Percentiles rank a stretch among this genome's conserved stretches.
These are phyloP conservation scores for Ditula angustiorana DNA, from an alignment of 2,888 invertebrate genomes.

Conservation along the genomic window DNA sequence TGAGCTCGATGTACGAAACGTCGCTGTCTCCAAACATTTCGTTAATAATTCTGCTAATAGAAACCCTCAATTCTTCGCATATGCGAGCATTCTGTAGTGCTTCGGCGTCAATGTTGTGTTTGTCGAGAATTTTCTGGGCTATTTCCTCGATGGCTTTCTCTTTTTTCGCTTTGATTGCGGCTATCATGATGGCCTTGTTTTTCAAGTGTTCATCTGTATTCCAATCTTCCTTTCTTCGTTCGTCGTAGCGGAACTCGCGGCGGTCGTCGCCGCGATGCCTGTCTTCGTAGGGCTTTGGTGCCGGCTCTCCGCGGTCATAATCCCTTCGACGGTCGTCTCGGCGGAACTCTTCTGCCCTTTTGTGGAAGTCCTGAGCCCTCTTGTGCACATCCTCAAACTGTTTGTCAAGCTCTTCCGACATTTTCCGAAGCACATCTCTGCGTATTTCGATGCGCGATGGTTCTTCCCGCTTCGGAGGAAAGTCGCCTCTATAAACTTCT, in stretches of 20 bases:
- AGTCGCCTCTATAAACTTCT: constrained; percentile 43
- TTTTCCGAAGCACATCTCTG: constrained; percentile 32
- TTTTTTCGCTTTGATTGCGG: constrained; percentile 56
- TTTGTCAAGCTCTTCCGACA: constrained; percentile 56
- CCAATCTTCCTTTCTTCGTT: constrained; percentile 38
- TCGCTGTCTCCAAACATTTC: constrained; percentile 69
- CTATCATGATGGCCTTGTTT: constrained; percentile 12
- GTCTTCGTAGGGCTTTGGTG: constrained; percentile 14
- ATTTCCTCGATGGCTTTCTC: constrained; percentile 69
- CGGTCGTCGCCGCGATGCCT: constrained; percentile 34
- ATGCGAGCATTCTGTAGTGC: constrained; percentile 56
- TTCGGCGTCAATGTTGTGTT: constrained; percentile 53
- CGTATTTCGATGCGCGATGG: constrained; percentile 34
- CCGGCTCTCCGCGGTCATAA: constrained; percentile 9
- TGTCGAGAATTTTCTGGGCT: constrained; percentile 57
- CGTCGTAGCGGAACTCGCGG: constrained; percentile 44
- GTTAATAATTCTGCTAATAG: constrained; percentile 54
- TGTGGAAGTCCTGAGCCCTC: constrained; percentile 66
- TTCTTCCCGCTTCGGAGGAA: constrained; percentile 47
- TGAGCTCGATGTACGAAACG: constrained; percentile 69
- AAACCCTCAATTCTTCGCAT: constrained; percentile 56
- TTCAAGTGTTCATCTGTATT: constrained; percentile 29
- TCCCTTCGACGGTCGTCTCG: constrained; percentile 47
- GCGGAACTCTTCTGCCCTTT: constrained; percentile 65
- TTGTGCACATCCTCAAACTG: constrained; percentile 73